Conservation (phyloP, 2,888 invertebrate species). For the Nomada goodeniana region DNA sequence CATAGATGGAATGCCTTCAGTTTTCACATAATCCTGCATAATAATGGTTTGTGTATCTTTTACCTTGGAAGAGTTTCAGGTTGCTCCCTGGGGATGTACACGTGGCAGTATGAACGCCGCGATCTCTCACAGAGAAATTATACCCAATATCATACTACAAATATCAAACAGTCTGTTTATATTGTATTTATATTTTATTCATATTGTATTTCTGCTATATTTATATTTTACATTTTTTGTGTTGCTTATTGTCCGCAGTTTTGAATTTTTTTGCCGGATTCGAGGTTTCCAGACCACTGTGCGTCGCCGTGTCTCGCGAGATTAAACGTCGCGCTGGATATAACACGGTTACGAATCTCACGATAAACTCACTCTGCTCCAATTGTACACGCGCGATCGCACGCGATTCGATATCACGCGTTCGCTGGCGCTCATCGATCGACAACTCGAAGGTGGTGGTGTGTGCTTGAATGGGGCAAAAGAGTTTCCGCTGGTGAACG, state of each 20-base stretch:
- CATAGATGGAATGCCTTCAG: not conserved
- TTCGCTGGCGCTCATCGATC: slow-evolving; percentile 35
- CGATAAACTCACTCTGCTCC: slow-evolving; percentile 33
- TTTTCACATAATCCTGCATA: not conserved
- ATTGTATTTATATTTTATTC: too few relatives aligned
- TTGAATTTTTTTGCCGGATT: too few relatives aligned
- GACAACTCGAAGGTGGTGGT: slow-evolving; percentile 1
- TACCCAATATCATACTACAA: too few relatives aligned
- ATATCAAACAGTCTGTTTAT: too few relatives aligned
- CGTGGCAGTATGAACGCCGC: slow-evolving; percentile 4
- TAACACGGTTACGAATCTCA: slow-evolving; percentile 34
- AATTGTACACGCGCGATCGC: slow-evolving; percentile 19
- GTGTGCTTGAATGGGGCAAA: slow-evolving; percentile 10
- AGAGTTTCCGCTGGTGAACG: not conserved
- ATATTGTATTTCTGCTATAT: too few relatives aligned
- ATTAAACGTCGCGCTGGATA: slow-evolving; percentile 44
- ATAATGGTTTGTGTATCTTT: slow-evolving; percentile 1
- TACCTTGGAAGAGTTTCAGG: not conserved
- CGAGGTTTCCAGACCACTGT: not conserved
- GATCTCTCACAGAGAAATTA: too few relatives aligned
- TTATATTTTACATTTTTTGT: too few relatives aligned
- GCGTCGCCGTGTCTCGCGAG: slow-evolving; percentile 32
- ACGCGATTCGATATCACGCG: slow-evolving; percentile 43
- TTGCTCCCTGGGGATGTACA: slow-evolving; percentile 7
- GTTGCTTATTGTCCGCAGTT: too few relatives aligned